Evolutionary conservation across 1,140 invertebrate species (phyloP), one percentile per base, ranked within the genome.

Genomic region (Thaumetopoea pityocampa): DNA sequence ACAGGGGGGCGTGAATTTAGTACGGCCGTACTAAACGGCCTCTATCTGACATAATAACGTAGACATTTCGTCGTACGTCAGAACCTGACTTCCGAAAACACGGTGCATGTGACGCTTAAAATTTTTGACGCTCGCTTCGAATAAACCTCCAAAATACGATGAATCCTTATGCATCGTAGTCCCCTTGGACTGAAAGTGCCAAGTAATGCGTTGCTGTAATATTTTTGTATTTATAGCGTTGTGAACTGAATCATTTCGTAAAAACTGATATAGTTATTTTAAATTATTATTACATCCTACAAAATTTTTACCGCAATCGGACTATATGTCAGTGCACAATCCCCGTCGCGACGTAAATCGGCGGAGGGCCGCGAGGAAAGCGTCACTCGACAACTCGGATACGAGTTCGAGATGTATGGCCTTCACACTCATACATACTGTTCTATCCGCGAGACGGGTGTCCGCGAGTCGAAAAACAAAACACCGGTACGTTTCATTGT

Each of bases 171-270:
- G n/a, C n/a, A n/a, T n/a, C n/a, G n/a, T n/a, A n/a, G n/a, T n/a
- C n/a, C n/a, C n/a, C n/a, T n/a, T n/a, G 0, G 85, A 82, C 38
- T 74, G 83, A 41, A 86, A 84, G 18, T 77, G 35, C 79, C 84
- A 87, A 12, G 57, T 30, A 1, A 82, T 71, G n/a, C 43, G 59
- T 33, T 61, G 42, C 17, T 37, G 22, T 1, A 48, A 11, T 20
- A 33, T 24, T 1, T 36, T n/a, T 22, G 10, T 2, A 28, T 36
- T 18, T 6, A 46, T 10, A 4, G 15, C n/a, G 12, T 2, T 7
- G n/a, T 46, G 30, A 3, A 28, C 20, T 1, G 16, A 12, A 9
- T 49, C 23, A 16, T 14, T 29, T 6, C 19, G 2, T 16, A 49
- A n/a, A 17, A 49, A 42, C 4, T 1, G 4, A 18, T 29, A 51